Evolutionary conservation across 2,888 invertebrate genomes (phyloP).

Genomic region (Pyrocoelia pectoralis): DNA sequence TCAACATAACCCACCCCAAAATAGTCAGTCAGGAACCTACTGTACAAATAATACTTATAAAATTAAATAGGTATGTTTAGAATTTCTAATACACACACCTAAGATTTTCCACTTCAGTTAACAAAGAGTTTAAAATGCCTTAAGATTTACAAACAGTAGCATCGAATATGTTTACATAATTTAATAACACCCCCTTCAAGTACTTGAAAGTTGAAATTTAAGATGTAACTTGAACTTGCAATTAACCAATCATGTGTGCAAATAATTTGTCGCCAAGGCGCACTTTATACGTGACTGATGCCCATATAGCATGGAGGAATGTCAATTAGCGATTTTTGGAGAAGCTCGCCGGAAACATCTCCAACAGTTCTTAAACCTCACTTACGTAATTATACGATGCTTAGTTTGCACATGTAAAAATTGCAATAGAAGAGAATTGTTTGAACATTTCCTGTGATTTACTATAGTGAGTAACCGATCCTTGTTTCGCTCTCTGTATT

Average conservation of each 20-base stretch:
- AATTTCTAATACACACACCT: conserved; percentile 21
- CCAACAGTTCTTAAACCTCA: not conserved
- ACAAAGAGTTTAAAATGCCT: conserved; percentile 13
- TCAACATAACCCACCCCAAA: conserved; percentile 35
- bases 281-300: conserved; percentile 2
- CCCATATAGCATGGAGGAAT: not conserved
- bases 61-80: conserved; percentile 22
- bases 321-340: not conserved
- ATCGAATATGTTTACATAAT: conserved; percentile 5
- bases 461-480: not conserved
- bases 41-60: conserved; percentile 25
- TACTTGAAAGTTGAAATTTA: conserved; percentile 6
- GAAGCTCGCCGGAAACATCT: not conserved
- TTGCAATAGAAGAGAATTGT: not conserved
- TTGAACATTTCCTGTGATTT: conserved; percentile 6
- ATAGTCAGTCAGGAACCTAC: conserved; percentile 11
- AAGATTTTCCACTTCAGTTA: conserved; percentile 16
- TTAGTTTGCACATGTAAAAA: conserved; percentile 9
- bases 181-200: not conserved
- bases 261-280: conserved; percentile 1
- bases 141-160: conserved; percentile 20
- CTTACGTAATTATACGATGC: conserved; percentile 1
- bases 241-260: conserved; percentile 2
- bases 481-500: not conserved
- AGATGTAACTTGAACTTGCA: not conserved